Percentiles rank a stretch among this genome's conserved stretches.
These are phyloP conservation scores for Erpobdella octoculata DNA, from an alignment of 2,888 invertebrate species.

Conservation along the genomic window DNA sequence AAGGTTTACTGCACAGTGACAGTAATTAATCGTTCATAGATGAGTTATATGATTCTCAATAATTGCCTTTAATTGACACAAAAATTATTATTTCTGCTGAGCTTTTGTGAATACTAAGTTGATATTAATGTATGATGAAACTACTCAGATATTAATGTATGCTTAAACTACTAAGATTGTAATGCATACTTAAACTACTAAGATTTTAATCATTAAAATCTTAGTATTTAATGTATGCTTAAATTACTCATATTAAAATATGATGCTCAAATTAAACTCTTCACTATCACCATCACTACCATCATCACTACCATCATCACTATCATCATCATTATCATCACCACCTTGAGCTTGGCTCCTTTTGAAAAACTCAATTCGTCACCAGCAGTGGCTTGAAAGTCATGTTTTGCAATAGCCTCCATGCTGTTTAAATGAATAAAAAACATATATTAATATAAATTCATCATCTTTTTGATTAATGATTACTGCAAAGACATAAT, in stretches of 20 bases:
- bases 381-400: constrained; percentile 95
- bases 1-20: background rate
- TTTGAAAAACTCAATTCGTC: constrained; percentile 97
- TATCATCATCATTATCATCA: constrained; percentile 7
- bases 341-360: constrained; percentile 89
- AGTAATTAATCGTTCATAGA: background rate
- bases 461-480: too few relatives aligned
- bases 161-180: too few relatives aligned
- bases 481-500: too few relatives aligned
- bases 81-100: background rate
- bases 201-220: too few relatives aligned
- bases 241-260: too few relatives aligned
- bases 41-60: background rate
- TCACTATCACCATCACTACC: constrained; percentile 9
- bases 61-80: background rate
- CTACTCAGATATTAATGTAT: too few relatives aligned
- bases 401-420: constrained; percentile 99
- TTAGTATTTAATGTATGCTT: too few relatives aligned
- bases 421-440: constrained; percentile 55
- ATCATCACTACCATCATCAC: constrained; percentile 5
- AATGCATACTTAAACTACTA: too few relatives aligned
- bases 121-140: too few relatives aligned
- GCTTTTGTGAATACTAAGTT: background rate
- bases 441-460: too few relatives aligned
- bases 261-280: too few relatives aligned